Evolutionary conservation across 2,888 invertebrate species (phyloP).

Genomic region (Gymnosoma rotundatum): DNA sequence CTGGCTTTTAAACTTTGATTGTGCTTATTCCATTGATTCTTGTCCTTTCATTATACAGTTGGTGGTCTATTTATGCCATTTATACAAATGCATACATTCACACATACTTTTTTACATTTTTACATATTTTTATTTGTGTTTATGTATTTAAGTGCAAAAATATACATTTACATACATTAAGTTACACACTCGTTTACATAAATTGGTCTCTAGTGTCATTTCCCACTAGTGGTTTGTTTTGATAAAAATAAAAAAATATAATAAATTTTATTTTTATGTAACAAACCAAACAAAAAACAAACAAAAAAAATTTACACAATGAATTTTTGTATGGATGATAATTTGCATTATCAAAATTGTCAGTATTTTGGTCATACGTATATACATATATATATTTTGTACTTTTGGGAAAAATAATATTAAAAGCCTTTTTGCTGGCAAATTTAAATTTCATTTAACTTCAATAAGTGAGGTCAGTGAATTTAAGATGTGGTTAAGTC

Average conservation of each 20-base stretch:
- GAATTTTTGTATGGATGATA: too few species aligned
- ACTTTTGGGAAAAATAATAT: too few species aligned
- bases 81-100: background rate
- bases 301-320: too few species aligned
- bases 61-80: background rate
- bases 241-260: slow-evolving; percentile 22
- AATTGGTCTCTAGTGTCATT: slow-evolving; percentile 69
- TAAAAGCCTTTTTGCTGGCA: too few species aligned
- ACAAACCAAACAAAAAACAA: too few species aligned
- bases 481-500: too few species aligned
- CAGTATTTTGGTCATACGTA: too few species aligned
- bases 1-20: too few species aligned
- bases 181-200: slow-evolving; percentile 66
- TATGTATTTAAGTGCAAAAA: slow-evolving; percentile 22
- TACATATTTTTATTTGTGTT: background rate
- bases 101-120: background rate
- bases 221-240: slow-evolving; percentile 47
- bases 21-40: background rate
- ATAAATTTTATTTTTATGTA: background rate
- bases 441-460: too few species aligned
- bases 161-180: background rate
- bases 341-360: too few species aligned
- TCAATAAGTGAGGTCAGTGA: too few species aligned
- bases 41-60: background rate
- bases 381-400: too few species aligned